Conservation (phyloP, 2,797 vertebrate species). For the Garrulus glandarius region DNA sequence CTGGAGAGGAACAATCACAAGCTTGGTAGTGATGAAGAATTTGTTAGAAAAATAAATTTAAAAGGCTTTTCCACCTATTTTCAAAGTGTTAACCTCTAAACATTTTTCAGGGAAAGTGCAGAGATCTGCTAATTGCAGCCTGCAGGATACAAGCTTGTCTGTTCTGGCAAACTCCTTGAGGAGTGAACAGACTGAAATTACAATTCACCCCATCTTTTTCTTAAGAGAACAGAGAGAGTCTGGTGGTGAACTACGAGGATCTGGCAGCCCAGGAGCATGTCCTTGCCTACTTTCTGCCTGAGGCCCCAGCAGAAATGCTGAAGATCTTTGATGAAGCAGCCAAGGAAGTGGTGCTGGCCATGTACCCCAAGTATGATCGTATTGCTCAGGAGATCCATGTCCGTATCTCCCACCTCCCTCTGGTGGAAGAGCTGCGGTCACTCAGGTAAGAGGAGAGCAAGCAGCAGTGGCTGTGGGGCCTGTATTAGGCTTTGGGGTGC, state of each 20-base stretch:
- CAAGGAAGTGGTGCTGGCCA: conserved; percentile 93
- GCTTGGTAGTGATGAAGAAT: not conserved
- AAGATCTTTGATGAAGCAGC: conserved; percentile 97
- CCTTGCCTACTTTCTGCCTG: conserved; percentile 93
- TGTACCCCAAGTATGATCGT: conserved; percentile 97
- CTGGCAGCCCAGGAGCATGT: conserved; percentile 94
- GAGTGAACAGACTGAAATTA: not conserved
- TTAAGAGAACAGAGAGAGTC: conserved; percentile 92
- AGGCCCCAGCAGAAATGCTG: conserved; percentile 94
- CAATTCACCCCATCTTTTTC: not conserved
- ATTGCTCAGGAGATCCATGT: conserved; percentile 94
- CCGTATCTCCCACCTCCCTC: conserved; percentile 92
- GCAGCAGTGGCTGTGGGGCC: not conserved
- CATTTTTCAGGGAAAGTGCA: not conserved
- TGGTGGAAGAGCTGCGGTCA: conserved; percentile 94
- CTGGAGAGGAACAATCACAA: not conserved
- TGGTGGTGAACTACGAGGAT: conserved; percentile 95
- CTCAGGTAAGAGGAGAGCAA: conserved; percentile 79
- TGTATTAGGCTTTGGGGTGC: not conserved
- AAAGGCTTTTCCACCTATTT: not conserved
- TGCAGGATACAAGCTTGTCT: not conserved
- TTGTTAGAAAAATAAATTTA: not conserved
- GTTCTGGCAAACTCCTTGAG: not conserved
- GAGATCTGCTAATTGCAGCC: not conserved
- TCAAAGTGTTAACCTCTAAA: not conserved